A percentile compares a stretch with the other conserved stretches of the same genome.
These are phyloP conservation scores for Acrocephalus arundinaceus DNA, from an alignment of 2,113 vertebrate species.

Conservation along the genomic window DNA sequence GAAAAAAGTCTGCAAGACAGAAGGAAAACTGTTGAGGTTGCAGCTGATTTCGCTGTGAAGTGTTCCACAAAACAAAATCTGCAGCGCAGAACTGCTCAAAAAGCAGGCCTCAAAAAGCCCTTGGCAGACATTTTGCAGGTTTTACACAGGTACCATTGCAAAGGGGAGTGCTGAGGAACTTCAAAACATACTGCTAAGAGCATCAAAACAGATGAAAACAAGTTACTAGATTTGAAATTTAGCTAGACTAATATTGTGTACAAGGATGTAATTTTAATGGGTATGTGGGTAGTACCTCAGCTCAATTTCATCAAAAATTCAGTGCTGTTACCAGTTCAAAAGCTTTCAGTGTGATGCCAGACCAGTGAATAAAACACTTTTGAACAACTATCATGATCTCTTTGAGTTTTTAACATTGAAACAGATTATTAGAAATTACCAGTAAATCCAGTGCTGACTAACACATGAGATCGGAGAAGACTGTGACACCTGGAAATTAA, in stretches of 20 bases:
- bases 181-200: not conserved
- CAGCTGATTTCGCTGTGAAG: not conserved
- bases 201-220: not conserved
- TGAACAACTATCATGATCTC: not conserved
- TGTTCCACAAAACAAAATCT: not conserved
- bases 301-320: not conserved
- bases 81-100: not conserved
- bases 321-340: not conserved
- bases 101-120: not conserved
- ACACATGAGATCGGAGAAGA: not conserved
- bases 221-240: not conserved
- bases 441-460: not conserved
- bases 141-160: not conserved
- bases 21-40: not conserved
- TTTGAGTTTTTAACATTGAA: not conserved
- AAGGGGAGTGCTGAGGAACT: not conserved
- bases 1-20: constrained; percentile 71
- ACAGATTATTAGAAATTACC: not conserved
- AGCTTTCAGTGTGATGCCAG: not conserved
- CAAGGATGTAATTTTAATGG: not conserved
- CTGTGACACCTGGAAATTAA: not conserved
- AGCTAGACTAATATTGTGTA: not conserved
- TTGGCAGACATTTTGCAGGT: not conserved
- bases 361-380: not conserved
- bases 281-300: not conserved